A percentile compares a stretch with the other conserved stretches of the same genome.
phyloP scores from a whole-genome alignment of 2,797 vertebrate species.

The Cuculus canorus region DNA sequence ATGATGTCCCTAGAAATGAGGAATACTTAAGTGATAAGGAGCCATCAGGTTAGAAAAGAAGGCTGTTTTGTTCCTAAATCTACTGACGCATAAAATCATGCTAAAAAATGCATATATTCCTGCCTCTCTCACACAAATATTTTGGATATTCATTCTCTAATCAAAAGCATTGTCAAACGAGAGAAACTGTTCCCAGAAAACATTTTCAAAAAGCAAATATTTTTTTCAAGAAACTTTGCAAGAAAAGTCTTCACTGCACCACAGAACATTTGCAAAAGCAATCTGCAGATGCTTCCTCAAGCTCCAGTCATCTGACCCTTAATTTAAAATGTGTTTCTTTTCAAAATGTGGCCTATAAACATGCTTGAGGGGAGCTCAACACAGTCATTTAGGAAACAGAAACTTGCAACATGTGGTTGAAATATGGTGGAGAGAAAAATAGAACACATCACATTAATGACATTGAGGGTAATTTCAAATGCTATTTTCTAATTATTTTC shows the following conservation, averaged over 20 bases:
- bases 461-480: background rate
- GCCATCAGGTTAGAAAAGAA: background rate
- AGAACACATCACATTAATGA: background rate
- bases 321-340: constrained; percentile 58
- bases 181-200: background rate
- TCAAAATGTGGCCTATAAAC: constrained; percentile 7
- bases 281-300: constrained; percentile 47
- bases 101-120: background rate
- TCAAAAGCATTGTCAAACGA: constrained; percentile 24
- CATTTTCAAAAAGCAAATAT: background rate
- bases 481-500: background rate
- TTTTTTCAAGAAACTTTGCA: background rate
- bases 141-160: constrained; percentile 1
- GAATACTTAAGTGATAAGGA: background rate
- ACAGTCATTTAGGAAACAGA: constrained; percentile 2
- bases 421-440: constrained; percentile 40
- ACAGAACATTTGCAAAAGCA: constrained; percentile 16
- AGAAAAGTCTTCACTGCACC: background rate
- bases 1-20: background rate
- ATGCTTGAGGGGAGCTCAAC: background rate
- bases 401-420: constrained; percentile 56
- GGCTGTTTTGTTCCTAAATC: background rate
- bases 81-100: constrained; percentile 8
- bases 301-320: background rate
- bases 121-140: background rate